Percentiles rank a stretch among this genome's conserved stretches.
Conservation (phyloP, 2,113 vertebrate species). For the Desmodus rotundus region DNA sequence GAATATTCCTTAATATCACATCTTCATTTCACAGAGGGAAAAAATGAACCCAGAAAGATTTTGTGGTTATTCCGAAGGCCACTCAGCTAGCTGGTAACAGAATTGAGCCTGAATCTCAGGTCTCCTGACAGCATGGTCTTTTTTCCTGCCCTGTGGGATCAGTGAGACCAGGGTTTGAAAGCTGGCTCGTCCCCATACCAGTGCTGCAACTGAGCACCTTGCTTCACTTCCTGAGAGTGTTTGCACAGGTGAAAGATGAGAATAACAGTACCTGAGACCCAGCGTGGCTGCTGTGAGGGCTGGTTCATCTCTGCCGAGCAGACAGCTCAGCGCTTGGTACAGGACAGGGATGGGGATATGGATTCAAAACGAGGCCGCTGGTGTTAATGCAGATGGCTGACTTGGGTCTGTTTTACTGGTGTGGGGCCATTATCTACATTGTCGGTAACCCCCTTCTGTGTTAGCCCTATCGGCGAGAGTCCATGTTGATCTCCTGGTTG, state of each 20-base stretch:
- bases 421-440: background rate
- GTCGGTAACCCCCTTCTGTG: background rate
- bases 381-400: background rate
- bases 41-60: background rate
- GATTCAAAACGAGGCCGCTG: background rate
- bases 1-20: background rate
- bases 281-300: background rate
- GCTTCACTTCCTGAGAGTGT: background rate
- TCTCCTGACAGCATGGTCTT: background rate
- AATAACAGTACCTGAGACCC: background rate
- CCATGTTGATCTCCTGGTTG: background rate
- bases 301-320: background rate
- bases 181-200: no score
- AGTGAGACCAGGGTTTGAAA: background rate
- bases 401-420: background rate
- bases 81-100: background rate
- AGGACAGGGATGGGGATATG: background rate
- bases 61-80: background rate
- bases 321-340: background rate
- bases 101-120: background rate
- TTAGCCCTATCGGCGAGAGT: background rate
- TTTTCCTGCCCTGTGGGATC: background rate
- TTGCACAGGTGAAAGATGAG: background rate
- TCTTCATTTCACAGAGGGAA: background rate
- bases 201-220: background rate